Conservation (phyloP, 2,797 vertebrate genomes). For the Podarcis siculus region DNA sequence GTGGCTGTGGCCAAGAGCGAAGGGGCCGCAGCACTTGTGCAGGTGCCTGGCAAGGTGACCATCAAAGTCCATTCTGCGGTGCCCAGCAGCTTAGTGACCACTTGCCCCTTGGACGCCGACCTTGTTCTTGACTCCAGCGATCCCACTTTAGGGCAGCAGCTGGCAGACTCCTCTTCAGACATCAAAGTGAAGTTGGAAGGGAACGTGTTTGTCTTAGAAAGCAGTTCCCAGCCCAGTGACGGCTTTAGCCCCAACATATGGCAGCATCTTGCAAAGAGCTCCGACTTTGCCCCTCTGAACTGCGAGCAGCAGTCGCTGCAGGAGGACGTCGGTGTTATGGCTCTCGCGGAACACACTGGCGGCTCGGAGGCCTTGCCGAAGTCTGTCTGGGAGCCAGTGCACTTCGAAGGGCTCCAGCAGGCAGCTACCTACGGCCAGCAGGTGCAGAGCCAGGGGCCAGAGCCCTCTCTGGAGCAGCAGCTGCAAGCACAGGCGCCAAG, state of each 20-base stretch:
- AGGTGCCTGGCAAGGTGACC: constrained; percentile 77
- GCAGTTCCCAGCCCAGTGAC: constrained; percentile 78
- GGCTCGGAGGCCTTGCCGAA: constrained; percentile 84
- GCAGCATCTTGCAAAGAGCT: constrained; percentile 82
- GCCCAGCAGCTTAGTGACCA: constrained; percentile 70
- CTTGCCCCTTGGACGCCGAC: constrained; percentile 75
- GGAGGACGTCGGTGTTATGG: constrained; percentile 72
- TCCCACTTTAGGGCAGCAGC: constrained; percentile 80
- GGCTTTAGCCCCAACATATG: constrained; percentile 82
- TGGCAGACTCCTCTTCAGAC: constrained; percentile 79
- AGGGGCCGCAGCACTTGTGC: constrained; percentile 78
- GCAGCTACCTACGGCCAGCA: constrained; percentile 74
- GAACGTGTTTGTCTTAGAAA: constrained; percentile 83
- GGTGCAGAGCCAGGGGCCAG: constrained; percentile 76
- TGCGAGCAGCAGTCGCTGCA: constrained; percentile 59
- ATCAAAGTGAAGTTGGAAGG: constrained; percentile 84
- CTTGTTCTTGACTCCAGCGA: constrained; percentile 72
- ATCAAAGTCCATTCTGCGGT: constrained; percentile 77
- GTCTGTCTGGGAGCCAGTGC: constrained; percentile 79
- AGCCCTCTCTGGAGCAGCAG: constrained; percentile 75
- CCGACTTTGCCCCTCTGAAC: constrained; percentile 77
- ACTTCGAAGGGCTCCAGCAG: constrained; percentile 78
- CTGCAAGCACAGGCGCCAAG: constrained; percentile 81
- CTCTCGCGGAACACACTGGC: constrained; percentile 75
- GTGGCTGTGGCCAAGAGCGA: constrained; percentile 80